These are phyloP conservation scores for Ameiurus melas DNA, from an alignment of 2,113 vertebrate species.

Conservation along the genomic window DNA sequence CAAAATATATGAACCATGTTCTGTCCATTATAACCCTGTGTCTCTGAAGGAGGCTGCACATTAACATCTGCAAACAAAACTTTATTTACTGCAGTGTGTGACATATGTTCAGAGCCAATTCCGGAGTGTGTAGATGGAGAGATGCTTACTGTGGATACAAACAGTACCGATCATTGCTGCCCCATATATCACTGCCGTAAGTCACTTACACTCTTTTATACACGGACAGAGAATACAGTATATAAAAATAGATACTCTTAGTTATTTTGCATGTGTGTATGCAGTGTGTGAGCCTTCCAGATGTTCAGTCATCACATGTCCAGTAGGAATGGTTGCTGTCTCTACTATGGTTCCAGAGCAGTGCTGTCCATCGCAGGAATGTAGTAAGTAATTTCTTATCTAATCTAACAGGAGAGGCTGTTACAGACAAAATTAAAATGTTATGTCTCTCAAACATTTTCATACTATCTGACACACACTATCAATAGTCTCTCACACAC, in stretches of 20 bases:
- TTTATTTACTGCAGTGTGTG: conserved; percentile 76
- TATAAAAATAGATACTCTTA: conserved; percentile 9
- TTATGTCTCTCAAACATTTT: no score
- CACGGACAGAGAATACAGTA: neutral
- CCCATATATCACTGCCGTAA: conserved; percentile 89
- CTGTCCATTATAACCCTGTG: neutral
- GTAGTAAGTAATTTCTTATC: conserved; percentile 73
- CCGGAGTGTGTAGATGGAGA: conserved; percentile 86
- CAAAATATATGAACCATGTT: neutral
- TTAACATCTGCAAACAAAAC: neutral
- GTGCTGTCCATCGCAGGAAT: conserved; percentile 87
- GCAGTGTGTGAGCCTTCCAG: conserved; percentile 87
- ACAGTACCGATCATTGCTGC: conserved; percentile 88
- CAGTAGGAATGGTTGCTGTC: conserved; percentile 79
- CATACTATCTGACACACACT: no score
- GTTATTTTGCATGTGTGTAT: conserved; percentile 13
- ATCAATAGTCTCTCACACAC: no score
- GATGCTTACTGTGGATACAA: conserved; percentile 79
- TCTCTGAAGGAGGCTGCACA: neutral
- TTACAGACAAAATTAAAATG: no score
- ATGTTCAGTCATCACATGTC: conserved; percentile 81
- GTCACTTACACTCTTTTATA: conserved; percentile 41
- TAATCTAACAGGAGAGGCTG: neutral
- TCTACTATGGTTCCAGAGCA: conserved; percentile 76
- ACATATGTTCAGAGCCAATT: conserved; percentile 73